Conservation (phyloP, 2,888 invertebrate species). For the Acanthoscelides obtectus region DNA sequence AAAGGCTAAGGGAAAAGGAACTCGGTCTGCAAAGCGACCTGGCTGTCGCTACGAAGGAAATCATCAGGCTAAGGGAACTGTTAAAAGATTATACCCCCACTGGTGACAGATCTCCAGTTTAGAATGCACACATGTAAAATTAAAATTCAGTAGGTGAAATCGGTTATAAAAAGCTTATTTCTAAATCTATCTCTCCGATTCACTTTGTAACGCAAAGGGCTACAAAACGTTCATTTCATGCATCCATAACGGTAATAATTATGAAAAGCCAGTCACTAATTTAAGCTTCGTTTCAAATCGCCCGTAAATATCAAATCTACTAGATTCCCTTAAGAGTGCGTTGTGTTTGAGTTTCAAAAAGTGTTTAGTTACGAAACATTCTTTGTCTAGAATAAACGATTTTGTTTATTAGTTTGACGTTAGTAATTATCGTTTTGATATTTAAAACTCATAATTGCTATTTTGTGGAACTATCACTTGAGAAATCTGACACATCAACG, state of each 20-base stretch:
- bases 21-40: conserved; percentile 81
- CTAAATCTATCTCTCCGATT: no score
- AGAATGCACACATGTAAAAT: conserved; percentile 6
- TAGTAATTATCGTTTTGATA: conserved; percentile 37
- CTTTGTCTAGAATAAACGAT: neutral
- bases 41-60: conserved; percentile 82
- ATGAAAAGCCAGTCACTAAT: no score
- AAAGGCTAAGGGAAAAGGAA: conserved; percentile 86
- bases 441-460: conserved; percentile 36
- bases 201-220: no score
- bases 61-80: conserved; percentile 70
- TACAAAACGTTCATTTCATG: no score
- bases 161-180: neutral
- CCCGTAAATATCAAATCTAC: neutral
- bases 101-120: conserved; percentile 40
- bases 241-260: no score
- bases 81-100: conserved; percentile 66
- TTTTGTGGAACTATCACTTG: neutral
- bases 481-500: neutral
- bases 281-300: no score
- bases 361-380: neutral
- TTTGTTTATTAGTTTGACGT: conserved; percentile 12
- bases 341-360: neutral
- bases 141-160: neutral
- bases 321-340: conserved; percentile 2